Conservation (phyloP, 1,140 invertebrate species). For the Atta colombica region DNA sequence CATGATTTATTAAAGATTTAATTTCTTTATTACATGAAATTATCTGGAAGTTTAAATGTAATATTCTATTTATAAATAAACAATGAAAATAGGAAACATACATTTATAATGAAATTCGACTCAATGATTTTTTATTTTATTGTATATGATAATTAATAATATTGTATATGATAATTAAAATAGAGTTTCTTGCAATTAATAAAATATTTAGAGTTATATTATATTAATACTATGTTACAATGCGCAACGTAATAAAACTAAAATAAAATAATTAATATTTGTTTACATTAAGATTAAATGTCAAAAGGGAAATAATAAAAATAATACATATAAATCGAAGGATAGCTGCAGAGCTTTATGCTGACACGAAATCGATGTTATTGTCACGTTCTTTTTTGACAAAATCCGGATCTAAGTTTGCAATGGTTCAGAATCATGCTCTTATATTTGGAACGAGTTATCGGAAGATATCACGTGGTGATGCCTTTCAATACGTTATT, state of each 20-base stretch:
- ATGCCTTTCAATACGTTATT: background rate
- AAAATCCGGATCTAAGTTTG: constrained; percentile 54
- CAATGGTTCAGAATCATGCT: constrained; percentile 8
- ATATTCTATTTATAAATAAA: background rate
- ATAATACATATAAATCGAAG: constrained; percentile 12
- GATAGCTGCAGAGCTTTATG: constrained; percentile 36
- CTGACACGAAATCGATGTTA: constrained; percentile 58
- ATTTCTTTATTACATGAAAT: background rate
- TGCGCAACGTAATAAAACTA: background rate
- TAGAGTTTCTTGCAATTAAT: background rate
- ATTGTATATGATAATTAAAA: background rate
- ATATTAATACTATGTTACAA: background rate
- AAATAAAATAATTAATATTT: background rate
- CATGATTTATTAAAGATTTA: constrained; percentile 3
- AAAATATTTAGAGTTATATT: background rate
- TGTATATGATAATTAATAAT: background rate
- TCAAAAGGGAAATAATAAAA: constrained; percentile 52
- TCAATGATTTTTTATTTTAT: background rate
- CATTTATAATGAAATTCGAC: background rate
- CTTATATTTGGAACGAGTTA: constrained; percentile 40
- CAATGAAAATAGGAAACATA: background rate
- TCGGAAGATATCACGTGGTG: constrained; percentile 23
- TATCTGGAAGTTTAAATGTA: background rate
- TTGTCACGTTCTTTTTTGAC: constrained; percentile 40
- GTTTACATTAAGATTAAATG: constrained; percentile 13